Conservation (phyloP, 2,888 invertebrate genomes). For the Andrena marginata region DNA sequence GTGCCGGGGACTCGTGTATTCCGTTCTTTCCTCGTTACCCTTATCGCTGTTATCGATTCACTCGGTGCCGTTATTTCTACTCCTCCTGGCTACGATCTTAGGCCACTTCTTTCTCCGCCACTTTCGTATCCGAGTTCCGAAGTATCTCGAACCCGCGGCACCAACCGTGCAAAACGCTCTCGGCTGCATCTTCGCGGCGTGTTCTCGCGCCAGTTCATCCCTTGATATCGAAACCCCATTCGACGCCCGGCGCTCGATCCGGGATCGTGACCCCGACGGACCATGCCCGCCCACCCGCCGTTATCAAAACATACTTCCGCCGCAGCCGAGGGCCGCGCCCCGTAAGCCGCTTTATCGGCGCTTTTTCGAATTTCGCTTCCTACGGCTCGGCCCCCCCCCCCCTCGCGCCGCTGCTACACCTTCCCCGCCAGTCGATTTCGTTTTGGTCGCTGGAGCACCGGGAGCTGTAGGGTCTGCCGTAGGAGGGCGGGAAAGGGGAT, state of each 20-base stretch:
- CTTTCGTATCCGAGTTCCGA: not conserved
- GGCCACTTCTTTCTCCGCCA: not conserved
- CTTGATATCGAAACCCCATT: slow-evolving; percentile 14
- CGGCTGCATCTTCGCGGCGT: not conserved
- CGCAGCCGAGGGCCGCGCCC: not conserved
- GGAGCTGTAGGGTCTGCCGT: not conserved
- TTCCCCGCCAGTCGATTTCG: slow-evolving; percentile 19
- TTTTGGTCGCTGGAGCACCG: not conserved
- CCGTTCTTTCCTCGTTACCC: not conserved
- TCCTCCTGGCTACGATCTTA: not conserved
- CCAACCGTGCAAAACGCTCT: not conserved
- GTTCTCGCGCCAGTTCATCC: not conserved
- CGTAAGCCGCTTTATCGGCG: slow-evolving; percentile 44
- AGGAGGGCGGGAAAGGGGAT: not conserved
- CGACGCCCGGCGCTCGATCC: slow-evolving; percentile 4
- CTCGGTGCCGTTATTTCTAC: not conserved
- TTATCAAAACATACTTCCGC: slow-evolving; percentile 49
- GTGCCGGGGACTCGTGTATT: not conserved
- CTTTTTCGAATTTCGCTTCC: slow-evolving; percentile 51
- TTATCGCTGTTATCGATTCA: not conserved
- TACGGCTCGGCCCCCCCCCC: not conserved
- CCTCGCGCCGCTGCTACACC: not conserved
- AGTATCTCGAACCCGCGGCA: not conserved
- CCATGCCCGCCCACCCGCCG: slow-evolving; percentile 4
- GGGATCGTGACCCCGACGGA: slow-evolving; percentile 14